Conservation (phyloP, 2,888 invertebrate genomes). For the Elysia crispata region DNA sequence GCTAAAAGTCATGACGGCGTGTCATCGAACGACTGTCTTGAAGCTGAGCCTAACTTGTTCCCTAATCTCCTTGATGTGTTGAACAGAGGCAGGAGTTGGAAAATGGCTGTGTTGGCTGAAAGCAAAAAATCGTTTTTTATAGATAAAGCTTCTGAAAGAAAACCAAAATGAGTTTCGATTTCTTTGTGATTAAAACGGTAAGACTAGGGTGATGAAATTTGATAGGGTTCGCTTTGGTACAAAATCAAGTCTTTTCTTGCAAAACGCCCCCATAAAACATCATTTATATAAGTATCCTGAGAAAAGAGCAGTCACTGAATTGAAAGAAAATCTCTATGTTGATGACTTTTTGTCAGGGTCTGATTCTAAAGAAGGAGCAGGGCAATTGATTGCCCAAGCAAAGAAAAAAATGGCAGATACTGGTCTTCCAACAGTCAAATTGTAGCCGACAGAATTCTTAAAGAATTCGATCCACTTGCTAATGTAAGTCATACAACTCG, state of each 20-base stretch:
- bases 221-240: slow-evolving; percentile 41
- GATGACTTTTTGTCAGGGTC: slow-evolving; percentile 5
- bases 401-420: not conserved
- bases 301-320: too few species aligned
- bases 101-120: slow-evolving; percentile 38
- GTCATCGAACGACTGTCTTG: slow-evolving; percentile 54
- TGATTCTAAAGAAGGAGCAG: not conserved
- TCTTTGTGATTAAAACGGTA: slow-evolving; percentile 39
- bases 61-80: slow-evolving; percentile 49
- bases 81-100: slow-evolving; percentile 49
- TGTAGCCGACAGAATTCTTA: too few species aligned
- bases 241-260: slow-evolving; percentile 41
- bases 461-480: too few species aligned
- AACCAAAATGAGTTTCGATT: slow-evolving; percentile 50
- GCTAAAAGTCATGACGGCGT: slow-evolving; percentile 35
- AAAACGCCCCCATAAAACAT: too few species aligned
- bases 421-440: not conserved
- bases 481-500: too few species aligned
- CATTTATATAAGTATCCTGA: too few species aligned
- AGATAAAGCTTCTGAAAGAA: slow-evolving; percentile 41
- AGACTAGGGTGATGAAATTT: slow-evolving; percentile 38
- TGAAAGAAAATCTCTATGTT: not conserved
- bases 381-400: not conserved
- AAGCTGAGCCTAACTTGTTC: slow-evolving; percentile 51
- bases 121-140: slow-evolving; percentile 39